These are phyloP conservation scores for Ariolimax columbianus DNA, from an alignment of 2,888 invertebrate species.

Conservation along the genomic window DNA sequence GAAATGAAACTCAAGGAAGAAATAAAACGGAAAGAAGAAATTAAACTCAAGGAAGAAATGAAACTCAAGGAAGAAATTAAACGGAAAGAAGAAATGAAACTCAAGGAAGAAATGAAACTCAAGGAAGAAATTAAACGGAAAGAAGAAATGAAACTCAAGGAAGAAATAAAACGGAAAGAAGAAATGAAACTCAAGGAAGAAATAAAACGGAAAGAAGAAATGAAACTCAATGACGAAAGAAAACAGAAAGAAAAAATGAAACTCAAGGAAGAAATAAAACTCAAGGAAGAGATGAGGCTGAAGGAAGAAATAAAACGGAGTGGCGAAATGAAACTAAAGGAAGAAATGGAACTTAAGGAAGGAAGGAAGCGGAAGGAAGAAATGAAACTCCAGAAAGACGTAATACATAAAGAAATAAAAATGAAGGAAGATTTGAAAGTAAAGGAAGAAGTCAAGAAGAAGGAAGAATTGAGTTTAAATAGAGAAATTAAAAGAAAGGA, in stretches of 20 bases:
- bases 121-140: not conserved
- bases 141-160: not conserved
- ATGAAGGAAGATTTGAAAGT: not conserved
- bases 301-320: not conserved
- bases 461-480: not conserved
- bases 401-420: not conserved
- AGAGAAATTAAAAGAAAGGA: not conserved
- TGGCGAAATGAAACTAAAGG: not conserved
- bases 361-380: not conserved
- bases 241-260: slow-evolving; percentile 3
- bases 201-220: not conserved
- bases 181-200: not conserved
- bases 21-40: too few species aligned
- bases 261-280: not conserved
- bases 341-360: not conserved
- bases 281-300: not conserved
- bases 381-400: not conserved
- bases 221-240: not conserved
- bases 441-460: not conserved
- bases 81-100: not conserved
- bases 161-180: not conserved
- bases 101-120: not conserved
- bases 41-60: too few species aligned
- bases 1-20: too few species aligned
- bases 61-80: not conserved